Evolutionary conservation across 2,797 vertebrate species (phyloP), one percentile per base, ranked within the genome.

Genomic region (Limnodromus scolopaceus): DNA sequence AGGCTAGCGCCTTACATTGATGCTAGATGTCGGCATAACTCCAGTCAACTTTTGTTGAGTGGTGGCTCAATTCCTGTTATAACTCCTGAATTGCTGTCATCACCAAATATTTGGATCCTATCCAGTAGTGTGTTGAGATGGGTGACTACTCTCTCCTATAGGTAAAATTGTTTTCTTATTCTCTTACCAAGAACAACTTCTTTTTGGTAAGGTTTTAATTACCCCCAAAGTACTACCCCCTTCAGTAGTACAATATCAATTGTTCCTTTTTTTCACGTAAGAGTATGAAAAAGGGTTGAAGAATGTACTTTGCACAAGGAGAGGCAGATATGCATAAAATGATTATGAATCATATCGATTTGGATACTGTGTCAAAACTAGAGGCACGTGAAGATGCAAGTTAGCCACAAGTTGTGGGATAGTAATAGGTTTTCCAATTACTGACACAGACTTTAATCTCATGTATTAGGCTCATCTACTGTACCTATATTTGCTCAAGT

Each of bases 11-110:
- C 30, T 78, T 61, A 48, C 13, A 27, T 49, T 24, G n/a, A 6
- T 27, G 46, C 3, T 49, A 2, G 25, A 30, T 3, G 0, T 57
- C 3, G 12, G 4, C 18, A n/a, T 13, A 39, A 14, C 8, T 49
- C 38, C 32, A 41, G 41, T 48, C 16, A 92, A 11, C 7, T 89
- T 83, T 71, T 53, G 6, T 61, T 20, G 19, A 46, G 11, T 3
- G 25, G 9, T 41, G 53, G 41, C 13, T 84, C 9, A 23, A 3
- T 60, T 93, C 28, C 8, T 1, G 3, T 55, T 64, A 8, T 60
- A 48, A 48, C 2, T 45, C 83, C 34, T 86, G 43, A 63, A 36
- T 23, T 64, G 25, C 5, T 89, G 9, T 30, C 22, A 48, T 91
- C 30, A 46, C 24, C 27, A 58, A 61, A 49, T 84, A 48, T 70